Evolutionary conservation across 1,140 invertebrate genomes (phyloP).

Genomic region (Drosophila burlai): DNA sequence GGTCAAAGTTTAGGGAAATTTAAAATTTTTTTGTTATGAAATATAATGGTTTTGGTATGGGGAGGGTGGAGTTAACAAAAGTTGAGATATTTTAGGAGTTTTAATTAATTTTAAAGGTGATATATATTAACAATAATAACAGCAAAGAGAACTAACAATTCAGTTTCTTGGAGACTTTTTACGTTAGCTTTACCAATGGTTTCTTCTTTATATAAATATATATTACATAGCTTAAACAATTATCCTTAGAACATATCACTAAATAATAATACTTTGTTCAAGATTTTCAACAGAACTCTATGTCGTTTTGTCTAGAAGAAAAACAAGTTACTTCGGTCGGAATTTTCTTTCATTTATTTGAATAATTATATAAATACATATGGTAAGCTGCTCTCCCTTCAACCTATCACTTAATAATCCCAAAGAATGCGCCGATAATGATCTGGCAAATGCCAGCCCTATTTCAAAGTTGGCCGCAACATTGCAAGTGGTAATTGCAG

Average conservation of each 20-base stretch:
- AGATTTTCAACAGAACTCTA: not conserved
- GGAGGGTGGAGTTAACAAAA: not conserved
- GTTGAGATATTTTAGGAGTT: not conserved
- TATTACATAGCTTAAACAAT: not conserved
- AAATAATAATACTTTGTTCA: not conserved
- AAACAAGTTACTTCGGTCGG: not conserved
- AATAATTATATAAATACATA: no score
- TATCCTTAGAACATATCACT: no score
- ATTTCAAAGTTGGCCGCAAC: constrained; percentile 32
- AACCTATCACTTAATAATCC: not conserved
- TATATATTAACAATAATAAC: no score
- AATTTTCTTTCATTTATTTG: not conserved
- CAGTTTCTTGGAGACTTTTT: no score
- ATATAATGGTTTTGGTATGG: not conserved
- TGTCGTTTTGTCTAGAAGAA: not conserved
- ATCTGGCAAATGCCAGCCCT: constrained; percentile 17
- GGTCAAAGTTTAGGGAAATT: not conserved
- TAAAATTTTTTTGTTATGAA: constrained; percentile 7
- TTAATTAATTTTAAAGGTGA: no score
- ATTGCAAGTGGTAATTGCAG: constrained; percentile 60
- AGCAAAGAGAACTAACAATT: no score
- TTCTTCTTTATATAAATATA: not conserved
- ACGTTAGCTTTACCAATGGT: no score
- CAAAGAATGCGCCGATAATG: constrained; percentile 43
- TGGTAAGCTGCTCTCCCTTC: no score